Evolutionary conservation across 1,140 invertebrate species (phyloP).

Genomic region (Lepidurus arcticus): DNA sequence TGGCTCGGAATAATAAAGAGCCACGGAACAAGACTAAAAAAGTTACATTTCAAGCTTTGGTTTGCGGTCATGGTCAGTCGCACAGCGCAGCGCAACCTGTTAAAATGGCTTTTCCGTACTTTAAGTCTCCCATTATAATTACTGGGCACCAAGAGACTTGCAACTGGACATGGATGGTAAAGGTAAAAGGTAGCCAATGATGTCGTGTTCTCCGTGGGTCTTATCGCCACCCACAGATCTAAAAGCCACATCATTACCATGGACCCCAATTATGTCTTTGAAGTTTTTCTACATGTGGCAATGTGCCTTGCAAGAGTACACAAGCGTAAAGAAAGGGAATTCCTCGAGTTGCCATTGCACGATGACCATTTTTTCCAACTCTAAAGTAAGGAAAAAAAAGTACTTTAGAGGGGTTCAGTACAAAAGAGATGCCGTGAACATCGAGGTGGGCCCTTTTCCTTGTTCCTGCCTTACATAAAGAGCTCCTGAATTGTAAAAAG

Average conservation of each 20-base stretch:
- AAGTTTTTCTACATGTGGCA: background rate
- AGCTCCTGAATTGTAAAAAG: constrained; percentile 11
- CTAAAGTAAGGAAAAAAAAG: constrained; percentile 4
- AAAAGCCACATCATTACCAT: constrained; percentile 12
- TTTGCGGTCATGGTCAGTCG: background rate
- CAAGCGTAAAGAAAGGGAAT: background rate
- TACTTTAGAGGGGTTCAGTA: background rate
- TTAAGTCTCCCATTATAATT: background rate
- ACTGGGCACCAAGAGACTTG: background rate
- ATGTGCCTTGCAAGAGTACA: background rate
- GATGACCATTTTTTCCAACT: background rate
- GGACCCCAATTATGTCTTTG: background rate
- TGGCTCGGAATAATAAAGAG: too few relatives aligned
- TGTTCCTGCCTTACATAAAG: constrained; percentile 8
- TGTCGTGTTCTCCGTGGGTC: background rate
- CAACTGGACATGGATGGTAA: background rate
- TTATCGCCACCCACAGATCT: constrained; percentile 21
- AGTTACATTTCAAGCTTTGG: background rate
- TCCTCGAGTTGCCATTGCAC: background rate
- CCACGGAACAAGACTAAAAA: background rate
- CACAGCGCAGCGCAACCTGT: background rate
- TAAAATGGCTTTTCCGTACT: background rate
- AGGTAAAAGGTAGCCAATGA: background rate
- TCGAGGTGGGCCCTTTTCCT: constrained; percentile 1
- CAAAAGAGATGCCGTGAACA: constrained; percentile 13